A percentile compares a stretch with the other conserved stretches of the same genome.
These are phyloP conservation scores for Australoheros facetus DNA, from an alignment of 2,797 vertebrate genomes.

Conservation along the genomic window DNA sequence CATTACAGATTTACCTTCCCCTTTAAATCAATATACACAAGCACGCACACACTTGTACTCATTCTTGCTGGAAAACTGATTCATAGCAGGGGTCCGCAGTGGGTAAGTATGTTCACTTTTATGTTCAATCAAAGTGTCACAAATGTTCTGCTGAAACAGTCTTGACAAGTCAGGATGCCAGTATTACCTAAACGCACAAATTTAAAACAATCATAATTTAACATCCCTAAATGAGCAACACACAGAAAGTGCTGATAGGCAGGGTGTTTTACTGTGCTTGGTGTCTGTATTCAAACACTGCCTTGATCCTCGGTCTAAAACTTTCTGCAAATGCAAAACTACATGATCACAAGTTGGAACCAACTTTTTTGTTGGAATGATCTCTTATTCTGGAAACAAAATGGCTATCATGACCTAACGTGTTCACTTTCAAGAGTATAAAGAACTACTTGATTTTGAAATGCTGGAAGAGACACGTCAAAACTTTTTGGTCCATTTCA, in stretches of 20 bases:
- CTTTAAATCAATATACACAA: constrained; percentile 19
- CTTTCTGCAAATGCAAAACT: constrained; percentile 15
- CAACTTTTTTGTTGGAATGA: background rate
- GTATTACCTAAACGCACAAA: background rate
- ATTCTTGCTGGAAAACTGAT: constrained; percentile 47
- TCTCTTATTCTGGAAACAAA: constrained; percentile 7
- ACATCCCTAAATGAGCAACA: constrained; percentile 4
- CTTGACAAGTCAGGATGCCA: constrained; percentile 1
- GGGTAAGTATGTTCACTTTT: constrained; percentile 77
- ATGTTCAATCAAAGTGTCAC: constrained; percentile 25
- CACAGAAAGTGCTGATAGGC: background rate
- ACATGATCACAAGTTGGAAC: background rate
- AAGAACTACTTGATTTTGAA: background rate
- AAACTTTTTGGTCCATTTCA: background rate
- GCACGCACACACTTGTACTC: constrained; percentile 3
- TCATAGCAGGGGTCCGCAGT: constrained; percentile 64
- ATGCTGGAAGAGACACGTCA: background rate
- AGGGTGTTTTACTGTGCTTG: background rate
- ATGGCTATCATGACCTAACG: background rate
- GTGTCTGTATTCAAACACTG: constrained; percentile 15
- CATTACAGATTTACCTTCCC: constrained; percentile 13
- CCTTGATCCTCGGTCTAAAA: background rate
- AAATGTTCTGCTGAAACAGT: constrained; percentile 23
- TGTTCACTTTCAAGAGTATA: background rate
- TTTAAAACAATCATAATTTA: constrained; percentile 21